Conservation (phyloP, 2,113 vertebrate genomes). For the Corvus hawaiiensis region DNA sequence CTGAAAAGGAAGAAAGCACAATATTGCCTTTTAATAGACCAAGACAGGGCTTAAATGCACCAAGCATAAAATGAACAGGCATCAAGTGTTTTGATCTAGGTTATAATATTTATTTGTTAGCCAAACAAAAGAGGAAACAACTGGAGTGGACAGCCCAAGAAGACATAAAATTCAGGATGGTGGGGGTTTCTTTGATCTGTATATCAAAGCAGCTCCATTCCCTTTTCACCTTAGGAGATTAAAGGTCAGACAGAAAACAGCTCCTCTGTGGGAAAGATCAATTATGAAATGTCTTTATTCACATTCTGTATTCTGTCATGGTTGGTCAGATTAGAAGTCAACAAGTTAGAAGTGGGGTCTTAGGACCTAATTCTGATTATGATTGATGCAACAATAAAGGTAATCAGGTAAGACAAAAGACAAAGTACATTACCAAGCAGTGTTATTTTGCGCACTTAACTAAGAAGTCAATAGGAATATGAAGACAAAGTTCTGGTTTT, state of each 20-base stretch:
- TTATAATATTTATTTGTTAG: background rate
- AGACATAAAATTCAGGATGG: background rate
- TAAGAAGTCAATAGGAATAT: background rate
- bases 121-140: background rate
- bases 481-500: background rate
- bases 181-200: background rate
- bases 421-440: background rate
- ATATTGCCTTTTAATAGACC: constrained; percentile 26
- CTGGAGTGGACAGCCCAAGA: background rate
- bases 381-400: background rate
- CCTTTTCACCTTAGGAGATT: background rate
- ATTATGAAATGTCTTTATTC: background rate
- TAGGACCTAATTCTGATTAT: background rate
- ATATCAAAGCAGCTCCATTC: background rate
- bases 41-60: background rate
- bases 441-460: background rate
- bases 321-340: background rate
- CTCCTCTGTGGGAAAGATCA: background rate
- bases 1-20: background rate
- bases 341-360: background rate
- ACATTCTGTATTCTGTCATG: background rate
- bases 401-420: background rate
- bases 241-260: background rate
- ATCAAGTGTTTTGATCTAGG: background rate
- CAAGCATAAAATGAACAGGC: background rate